Percentiles rank a stretch among this genome's conserved stretches.
Evolutionary conservation across 2,888 invertebrate genomes (phyloP).

Genomic region (Rotaria sp.): DNA sequence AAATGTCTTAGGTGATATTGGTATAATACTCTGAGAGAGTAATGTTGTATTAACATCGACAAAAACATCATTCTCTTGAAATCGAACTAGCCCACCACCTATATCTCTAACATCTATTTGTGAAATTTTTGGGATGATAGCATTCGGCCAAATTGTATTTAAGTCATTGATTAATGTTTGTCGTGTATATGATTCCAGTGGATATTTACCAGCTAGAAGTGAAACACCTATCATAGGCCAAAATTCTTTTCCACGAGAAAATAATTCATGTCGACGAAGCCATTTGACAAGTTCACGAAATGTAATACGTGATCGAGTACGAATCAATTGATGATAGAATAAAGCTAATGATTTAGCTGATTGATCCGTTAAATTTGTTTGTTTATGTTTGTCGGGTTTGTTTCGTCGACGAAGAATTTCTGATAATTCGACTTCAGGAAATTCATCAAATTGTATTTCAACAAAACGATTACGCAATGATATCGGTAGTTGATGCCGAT

Average conservation of each 20-base stretch:
- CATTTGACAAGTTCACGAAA: not conserved
- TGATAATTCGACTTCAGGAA: not conserved
- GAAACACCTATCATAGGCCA: not conserved
- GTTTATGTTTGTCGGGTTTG: too few species aligned
- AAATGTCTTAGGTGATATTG: not conserved
- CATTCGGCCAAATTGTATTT: not conserved
- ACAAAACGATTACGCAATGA: slow-evolving; percentile 4
- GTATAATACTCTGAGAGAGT: not conserved
- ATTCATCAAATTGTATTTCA: not conserved
- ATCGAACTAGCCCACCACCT: not conserved
- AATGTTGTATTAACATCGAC: not conserved
- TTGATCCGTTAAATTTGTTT: too few species aligned
- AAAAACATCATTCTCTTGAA: not conserved
- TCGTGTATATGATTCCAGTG: not conserved
- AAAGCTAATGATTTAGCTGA: too few species aligned
- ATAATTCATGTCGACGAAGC: not conserved
- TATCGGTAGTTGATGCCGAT: not conserved
- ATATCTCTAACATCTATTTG: not conserved
- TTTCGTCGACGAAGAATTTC: too few species aligned
- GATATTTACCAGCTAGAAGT: not conserved
- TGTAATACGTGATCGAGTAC: not conserved
- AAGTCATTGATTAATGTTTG: not conserved
- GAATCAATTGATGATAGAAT: not conserved
- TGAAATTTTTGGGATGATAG: too few species aligned
- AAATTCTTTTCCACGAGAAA: not conserved